Percentiles rank a stretch among this genome's conserved stretches.
phyloP scores from a whole-genome alignment of 2,888 invertebrate species.

The Dysmachus trigonus region DNA sequence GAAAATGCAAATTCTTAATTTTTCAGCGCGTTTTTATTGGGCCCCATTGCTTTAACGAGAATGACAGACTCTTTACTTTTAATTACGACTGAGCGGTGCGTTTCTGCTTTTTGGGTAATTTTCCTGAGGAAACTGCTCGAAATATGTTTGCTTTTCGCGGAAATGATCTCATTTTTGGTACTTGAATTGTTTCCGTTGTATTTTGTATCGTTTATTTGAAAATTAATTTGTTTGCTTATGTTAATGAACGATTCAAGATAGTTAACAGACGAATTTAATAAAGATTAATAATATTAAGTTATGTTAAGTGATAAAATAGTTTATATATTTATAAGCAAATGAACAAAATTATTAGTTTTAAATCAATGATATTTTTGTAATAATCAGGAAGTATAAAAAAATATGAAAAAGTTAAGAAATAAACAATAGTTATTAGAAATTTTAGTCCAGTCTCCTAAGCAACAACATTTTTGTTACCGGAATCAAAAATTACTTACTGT shows the following conservation, averaged over 20 bases:
- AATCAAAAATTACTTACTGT: no score
- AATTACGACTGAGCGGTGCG: neutral
- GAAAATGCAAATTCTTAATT: conserved; percentile 39
- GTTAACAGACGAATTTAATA: no score
- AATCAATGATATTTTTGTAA: no score
- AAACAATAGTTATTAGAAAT: no score
- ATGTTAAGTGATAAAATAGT: no score
- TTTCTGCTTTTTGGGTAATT: neutral
- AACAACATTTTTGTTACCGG: no score
- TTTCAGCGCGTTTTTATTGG: neutral
- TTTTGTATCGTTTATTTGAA: neutral
- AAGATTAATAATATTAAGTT: no score
- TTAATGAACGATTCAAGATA: neutral
- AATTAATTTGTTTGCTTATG: neutral
- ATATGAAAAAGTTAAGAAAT: no score
- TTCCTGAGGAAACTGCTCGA: neutral
- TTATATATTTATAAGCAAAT: no score
- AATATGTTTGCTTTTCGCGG: neutral
- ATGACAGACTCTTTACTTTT: neutral
- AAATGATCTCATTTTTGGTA: neutral
- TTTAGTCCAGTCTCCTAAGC: no score
- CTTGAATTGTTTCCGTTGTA: neutral
- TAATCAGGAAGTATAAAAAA: no score
- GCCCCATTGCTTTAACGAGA: conserved; percentile 6
- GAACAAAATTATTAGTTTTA: no score